These are phyloP conservation scores for Ophiodon elongatus DNA, from an alignment of 2,113 vertebrate species.

Conservation along the genomic window DNA sequence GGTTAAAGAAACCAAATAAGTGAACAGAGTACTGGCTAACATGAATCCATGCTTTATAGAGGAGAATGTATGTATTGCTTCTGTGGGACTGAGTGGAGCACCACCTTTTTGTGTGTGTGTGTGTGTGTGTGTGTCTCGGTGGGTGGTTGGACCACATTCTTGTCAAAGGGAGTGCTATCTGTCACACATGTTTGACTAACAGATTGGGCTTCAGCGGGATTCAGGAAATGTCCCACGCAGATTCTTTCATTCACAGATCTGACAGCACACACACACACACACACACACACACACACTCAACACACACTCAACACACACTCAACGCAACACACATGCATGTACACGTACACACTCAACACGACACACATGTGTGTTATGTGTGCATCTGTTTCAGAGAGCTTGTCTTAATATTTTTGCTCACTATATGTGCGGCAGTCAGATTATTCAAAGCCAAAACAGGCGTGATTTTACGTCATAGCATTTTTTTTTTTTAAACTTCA, in stretches of 20 bases:
- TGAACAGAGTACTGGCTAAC: constrained; percentile 11
- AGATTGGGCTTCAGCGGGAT: constrained; percentile 53
- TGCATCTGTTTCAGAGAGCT: constrained; percentile 6
- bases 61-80: constrained; percentile 63
- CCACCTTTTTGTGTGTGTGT: constrained; percentile 31
- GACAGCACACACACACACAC: constrained; percentile 27
- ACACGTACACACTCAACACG: not conserved
- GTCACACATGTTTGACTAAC: constrained; percentile 71
- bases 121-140: constrained; percentile 39
- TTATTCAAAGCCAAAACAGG: constrained; percentile 28
- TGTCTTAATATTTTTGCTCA: constrained; percentile 33
- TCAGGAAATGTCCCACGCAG: constrained; percentile 71
- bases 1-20: constrained; percentile 34
- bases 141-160: constrained; percentile 78
- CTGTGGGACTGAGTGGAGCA: constrained; percentile 41
- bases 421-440: constrained; percentile 31
- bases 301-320: constrained; percentile 15
- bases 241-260: constrained; percentile 71
- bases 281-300: constrained; percentile 13
- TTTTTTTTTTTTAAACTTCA: constrained; percentile 5
- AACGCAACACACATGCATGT: too few species aligned
- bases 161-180: constrained; percentile 75
- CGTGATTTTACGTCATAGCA: constrained; percentile 33
- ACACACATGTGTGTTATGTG: not conserved
- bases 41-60: constrained; percentile 49